Percentiles rank a stretch among this genome's conserved stretches.
phyloP scores from a whole-genome alignment of 1,140 invertebrate species.

The Euura lappo region DNA sequence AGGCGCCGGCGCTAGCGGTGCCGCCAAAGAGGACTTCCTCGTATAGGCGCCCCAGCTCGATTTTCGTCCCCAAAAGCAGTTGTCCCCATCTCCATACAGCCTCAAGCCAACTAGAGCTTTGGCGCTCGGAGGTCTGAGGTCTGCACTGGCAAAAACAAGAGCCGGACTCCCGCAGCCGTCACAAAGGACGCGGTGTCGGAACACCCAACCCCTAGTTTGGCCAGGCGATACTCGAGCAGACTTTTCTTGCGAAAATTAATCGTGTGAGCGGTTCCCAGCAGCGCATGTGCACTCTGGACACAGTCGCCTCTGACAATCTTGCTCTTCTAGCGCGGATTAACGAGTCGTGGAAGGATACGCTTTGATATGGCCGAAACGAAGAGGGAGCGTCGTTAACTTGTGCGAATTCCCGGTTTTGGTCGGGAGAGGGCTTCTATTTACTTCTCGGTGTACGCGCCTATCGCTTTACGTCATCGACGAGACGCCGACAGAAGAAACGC shows the following conservation, averaged over 20 bases:
- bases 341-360: too few species aligned
- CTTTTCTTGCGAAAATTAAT: constrained; percentile 41
- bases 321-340: too few species aligned
- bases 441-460: too few species aligned
- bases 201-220: not conserved
- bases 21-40: constrained; percentile 43
- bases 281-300: not conserved
- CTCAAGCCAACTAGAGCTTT: not conserved
- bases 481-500: too few species aligned
- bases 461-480: too few species aligned
- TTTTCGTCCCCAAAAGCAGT: too few species aligned
- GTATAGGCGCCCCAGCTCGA: constrained; percentile 22
- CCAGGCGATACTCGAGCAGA: not conserved
- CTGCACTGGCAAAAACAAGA: not conserved
- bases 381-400: too few species aligned
- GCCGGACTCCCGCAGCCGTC: not conserved
- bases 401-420: too few species aligned
- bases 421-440: too few species aligned
- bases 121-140: not conserved
- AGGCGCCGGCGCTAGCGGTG: constrained; percentile 46
- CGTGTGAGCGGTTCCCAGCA: constrained; percentile 34
- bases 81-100: not conserved
- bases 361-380: too few species aligned
- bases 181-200: not conserved
- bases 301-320: too few species aligned